A percentile compares a stretch with the other conserved stretches of the same genome.
These are phyloP conservation scores for Laticauda laticaudata DNA, from an alignment of 2,113 vertebrate genomes.

Conservation along the genomic window DNA sequence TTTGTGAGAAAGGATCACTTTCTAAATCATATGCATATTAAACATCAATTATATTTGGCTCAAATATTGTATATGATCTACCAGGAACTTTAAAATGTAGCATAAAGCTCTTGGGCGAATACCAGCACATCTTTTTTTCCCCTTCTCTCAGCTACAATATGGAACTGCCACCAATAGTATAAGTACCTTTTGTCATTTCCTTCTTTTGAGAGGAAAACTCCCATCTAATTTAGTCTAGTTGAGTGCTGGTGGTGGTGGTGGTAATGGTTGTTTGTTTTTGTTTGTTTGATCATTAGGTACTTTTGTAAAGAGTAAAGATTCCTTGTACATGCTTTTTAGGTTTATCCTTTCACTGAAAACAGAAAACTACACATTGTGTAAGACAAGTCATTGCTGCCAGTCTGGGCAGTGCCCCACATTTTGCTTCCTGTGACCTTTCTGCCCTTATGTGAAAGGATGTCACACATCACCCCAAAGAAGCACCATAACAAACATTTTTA, in stretches of 20 bases:
- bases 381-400: neutral
- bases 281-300: neutral
- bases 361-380: neutral
- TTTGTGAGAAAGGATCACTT: neutral
- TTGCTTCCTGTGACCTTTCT: neutral
- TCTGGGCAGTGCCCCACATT: neutral
- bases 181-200: neutral
- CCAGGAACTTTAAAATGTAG: neutral
- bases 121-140: neutral
- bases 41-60: neutral
- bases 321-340: neutral
- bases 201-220: neutral
- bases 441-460: neutral
- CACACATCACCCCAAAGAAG: neutral
- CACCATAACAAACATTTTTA: neutral
- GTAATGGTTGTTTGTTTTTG: neutral
- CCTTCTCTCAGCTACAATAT: neutral
- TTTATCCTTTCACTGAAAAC: neutral
- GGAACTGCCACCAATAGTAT: neutral
- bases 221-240: neutral
- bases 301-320: neutral
- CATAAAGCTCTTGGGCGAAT: neutral
- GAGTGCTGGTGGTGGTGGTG: too few species aligned
- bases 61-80: neutral
- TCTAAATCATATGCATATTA: neutral